Conservation (phyloP, 2,797 vertebrate species). For the Darevskia mixta region DNA sequence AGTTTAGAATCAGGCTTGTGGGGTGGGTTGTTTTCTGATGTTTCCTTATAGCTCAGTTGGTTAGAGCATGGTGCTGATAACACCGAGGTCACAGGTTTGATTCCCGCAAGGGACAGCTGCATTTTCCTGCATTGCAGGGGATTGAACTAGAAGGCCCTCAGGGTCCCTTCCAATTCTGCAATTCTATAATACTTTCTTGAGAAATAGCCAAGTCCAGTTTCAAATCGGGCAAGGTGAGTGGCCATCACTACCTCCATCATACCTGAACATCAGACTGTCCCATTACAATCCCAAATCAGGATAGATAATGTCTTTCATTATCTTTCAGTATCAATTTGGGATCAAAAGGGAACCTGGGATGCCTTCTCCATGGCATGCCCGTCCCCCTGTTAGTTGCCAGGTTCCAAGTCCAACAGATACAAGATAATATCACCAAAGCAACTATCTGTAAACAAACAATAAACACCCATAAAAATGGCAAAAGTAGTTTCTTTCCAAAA, state of each 20-base stretch:
- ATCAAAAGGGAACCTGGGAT: not conserved
- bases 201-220: not conserved
- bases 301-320: not conserved
- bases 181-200: too few relatives aligned
- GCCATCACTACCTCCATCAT: not conserved
- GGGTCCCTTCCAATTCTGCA: too few relatives aligned
- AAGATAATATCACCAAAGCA: too few relatives aligned
- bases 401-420: not conserved
- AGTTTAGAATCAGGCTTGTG: not conserved
- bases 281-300: not conserved
- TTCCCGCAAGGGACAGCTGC: too few relatives aligned
- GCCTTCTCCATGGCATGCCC: not conserved
- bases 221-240: not conserved
- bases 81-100: too few relatives aligned
- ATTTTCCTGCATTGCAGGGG: too few relatives aligned
- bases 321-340: constrained; percentile 2
- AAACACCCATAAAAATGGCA: too few relatives aligned
- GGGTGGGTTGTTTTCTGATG: not conserved
- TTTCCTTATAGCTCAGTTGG: not conserved
- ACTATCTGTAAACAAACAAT: too few relatives aligned
- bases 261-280: too few relatives aligned
- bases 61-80: too few relatives aligned
- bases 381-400: not conserved
- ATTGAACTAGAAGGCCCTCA: too few relatives aligned
- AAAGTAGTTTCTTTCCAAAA: too few relatives aligned